Percentiles rank a stretch among this genome's conserved stretches.
Evolutionary conservation across 2,113 vertebrate genomes (phyloP).

Genomic region (Pluvialis apricaria): DNA sequence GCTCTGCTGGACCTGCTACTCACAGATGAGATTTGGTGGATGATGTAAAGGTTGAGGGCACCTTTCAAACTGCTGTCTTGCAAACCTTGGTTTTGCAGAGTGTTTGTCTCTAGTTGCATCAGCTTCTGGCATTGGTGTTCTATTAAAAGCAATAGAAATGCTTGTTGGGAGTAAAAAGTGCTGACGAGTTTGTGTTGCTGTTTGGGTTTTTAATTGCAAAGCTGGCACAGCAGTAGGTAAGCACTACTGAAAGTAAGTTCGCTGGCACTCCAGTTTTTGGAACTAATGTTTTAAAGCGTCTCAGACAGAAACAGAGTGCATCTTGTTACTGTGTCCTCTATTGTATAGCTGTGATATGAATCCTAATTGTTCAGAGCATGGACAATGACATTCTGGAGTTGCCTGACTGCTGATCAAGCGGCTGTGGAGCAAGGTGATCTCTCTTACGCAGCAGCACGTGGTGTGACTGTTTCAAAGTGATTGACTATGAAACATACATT

Average conservation of each 20-base stretch:
- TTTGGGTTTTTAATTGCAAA: neutral
- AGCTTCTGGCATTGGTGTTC: slow-evolving; percentile 2
- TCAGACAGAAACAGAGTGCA: neutral
- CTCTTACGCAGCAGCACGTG: neutral
- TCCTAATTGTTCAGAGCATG: neutral
- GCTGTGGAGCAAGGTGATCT: neutral
- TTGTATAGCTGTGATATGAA: neutral
- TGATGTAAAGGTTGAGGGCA: neutral
- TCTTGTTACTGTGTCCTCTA: neutral
- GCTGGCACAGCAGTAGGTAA: slow-evolving; percentile 4
- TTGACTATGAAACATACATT: neutral
- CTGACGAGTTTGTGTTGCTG: neutral
- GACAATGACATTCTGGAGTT: neutral
- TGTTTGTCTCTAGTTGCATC: neutral
- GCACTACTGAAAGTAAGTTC: neutral
- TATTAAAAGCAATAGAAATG: neutral
- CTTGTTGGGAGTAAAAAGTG: slow-evolving; percentile 7
- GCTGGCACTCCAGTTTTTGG: neutral
- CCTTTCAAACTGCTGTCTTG: slow-evolving; percentile 11
- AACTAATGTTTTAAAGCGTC: neutral
- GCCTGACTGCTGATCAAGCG: neutral
- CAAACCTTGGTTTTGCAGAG: neutral
- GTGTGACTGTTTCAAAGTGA: neutral
- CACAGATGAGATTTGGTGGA: neutral
- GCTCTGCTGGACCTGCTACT: neutral